Percentiles rank a stretch among this genome's conserved stretches.
Conservation (phyloP, 2,113 vertebrate species). For the Colistium nudipinnis region DNA sequence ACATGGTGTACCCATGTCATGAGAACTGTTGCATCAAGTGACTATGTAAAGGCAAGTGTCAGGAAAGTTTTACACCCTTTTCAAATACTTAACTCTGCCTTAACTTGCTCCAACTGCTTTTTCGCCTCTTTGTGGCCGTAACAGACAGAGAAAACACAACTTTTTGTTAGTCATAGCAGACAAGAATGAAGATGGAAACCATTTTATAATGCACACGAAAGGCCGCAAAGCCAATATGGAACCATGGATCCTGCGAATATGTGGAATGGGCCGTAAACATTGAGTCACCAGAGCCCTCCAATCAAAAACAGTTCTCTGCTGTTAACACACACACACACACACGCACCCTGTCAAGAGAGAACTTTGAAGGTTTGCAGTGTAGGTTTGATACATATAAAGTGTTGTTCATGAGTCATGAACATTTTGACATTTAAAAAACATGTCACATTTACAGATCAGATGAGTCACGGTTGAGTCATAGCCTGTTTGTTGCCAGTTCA, state of each 20-base stretch:
- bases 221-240: no score
- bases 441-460: background rate
- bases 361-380: background rate
- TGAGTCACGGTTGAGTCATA: conserved; percentile 29
- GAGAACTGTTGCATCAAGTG: conserved; percentile 30
- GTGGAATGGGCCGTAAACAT: no score
- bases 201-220: no score
- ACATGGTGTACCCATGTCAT: conserved; percentile 29
- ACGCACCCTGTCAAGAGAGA: background rate
- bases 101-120: background rate
- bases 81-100: conserved; percentile 1
- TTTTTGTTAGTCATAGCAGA: no score
- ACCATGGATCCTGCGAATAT: no score
- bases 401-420: no score
- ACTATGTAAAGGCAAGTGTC: conserved; percentile 16
- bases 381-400: background rate
- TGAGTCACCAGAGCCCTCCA: no score
- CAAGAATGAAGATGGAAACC: no score
- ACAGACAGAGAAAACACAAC: background rate
- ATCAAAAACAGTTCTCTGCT: no score
- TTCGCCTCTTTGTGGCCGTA: background rate
- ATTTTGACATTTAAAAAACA: no score
- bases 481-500: conserved; percentile 25
- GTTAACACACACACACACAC: background rate
- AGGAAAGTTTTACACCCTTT: conserved; percentile 2